A percentile compares a stretch with the other conserved stretches of the same genome.
Conservation (phyloP, 2,113 vertebrate genomes). For the Oryzias melastigma region DNA sequence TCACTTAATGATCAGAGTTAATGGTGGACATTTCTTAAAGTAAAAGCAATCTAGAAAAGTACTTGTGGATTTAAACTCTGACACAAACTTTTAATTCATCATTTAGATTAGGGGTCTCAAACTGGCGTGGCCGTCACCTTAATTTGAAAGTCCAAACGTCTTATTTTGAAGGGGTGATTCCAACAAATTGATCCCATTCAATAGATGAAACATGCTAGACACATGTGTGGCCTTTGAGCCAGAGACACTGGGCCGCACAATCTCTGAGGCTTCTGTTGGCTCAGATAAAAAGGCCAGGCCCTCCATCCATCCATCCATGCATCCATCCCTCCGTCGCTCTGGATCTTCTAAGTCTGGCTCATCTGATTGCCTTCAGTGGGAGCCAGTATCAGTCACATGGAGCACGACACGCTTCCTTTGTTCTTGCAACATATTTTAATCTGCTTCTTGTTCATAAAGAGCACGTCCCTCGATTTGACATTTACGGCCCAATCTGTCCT, state of each 20-base stretch:
- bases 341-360: slow-evolving; percentile 23
- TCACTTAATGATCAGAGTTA: too few relatives aligned
- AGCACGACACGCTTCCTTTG: slow-evolving; percentile 37
- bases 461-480: slow-evolving; percentile 27
- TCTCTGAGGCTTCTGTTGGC: slow-evolving; percentile 30
- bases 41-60: too few relatives aligned
- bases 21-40: too few relatives aligned
- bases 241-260: slow-evolving; percentile 25
- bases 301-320: slow-evolving; percentile 32
- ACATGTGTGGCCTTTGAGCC: slow-evolving; percentile 31
- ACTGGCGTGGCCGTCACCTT: too few relatives aligned
- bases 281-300: slow-evolving; percentile 37
- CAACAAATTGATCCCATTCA: too few relatives aligned
- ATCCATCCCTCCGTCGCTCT: slow-evolving; percentile 25
- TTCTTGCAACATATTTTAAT: slow-evolving; percentile 62
- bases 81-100: too few relatives aligned
- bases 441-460: slow-evolving; percentile 19
- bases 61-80: too few relatives aligned
- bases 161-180: too few relatives aligned
- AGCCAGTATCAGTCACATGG: slow-evolving; percentile 53
- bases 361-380: slow-evolving; percentile 36
- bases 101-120: too few relatives aligned
- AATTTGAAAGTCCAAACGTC: too few relatives aligned
- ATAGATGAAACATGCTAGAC: slow-evolving; percentile 16
- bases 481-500: slow-evolving; percentile 20